These are phyloP conservation scores for Circaetus gallicus DNA, from an alignment of 2,113 vertebrate species.

Conservation along the genomic window DNA sequence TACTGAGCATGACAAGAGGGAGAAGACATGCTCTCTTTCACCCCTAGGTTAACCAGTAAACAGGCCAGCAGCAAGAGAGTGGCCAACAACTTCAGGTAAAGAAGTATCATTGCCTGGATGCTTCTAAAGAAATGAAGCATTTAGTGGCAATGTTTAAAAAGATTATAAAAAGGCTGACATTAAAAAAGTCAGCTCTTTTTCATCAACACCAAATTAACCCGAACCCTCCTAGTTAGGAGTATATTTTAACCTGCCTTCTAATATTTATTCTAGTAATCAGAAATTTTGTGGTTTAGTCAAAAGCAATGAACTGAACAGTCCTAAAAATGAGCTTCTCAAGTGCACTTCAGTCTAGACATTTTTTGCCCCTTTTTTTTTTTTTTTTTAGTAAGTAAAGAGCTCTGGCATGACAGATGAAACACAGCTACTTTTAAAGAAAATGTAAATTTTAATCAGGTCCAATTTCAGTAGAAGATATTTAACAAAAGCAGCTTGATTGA, in stretches of 20 bases:
- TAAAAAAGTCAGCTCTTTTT: background rate
- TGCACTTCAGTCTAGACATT: background rate
- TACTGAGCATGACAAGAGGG: accelerated
- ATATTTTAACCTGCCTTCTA: background rate
- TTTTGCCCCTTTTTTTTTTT: background rate
- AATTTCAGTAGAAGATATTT: background rate
- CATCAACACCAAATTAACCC: background rate
- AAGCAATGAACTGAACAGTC: background rate
- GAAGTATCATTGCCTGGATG: accelerated
- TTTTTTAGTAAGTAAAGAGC: background rate
- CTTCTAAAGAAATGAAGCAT: background rate
- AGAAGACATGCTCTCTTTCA: background rate
- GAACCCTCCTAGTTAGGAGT: background rate
- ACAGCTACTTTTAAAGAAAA: background rate
- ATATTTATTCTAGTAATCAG: background rate
- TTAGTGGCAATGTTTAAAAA: background rate
- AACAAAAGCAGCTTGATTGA: background rate
- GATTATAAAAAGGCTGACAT: background rate
- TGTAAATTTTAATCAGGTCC: background rate
- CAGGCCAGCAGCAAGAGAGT: background rate
- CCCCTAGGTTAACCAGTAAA: too few relatives aligned
- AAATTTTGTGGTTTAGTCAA: background rate
- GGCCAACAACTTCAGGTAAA: background rate
- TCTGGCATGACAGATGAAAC: background rate
- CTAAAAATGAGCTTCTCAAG: background rate